These are phyloP conservation scores for Nymphalis c-album DNA, from an alignment of 2,888 invertebrate genomes.

Conservation along the genomic window DNA sequence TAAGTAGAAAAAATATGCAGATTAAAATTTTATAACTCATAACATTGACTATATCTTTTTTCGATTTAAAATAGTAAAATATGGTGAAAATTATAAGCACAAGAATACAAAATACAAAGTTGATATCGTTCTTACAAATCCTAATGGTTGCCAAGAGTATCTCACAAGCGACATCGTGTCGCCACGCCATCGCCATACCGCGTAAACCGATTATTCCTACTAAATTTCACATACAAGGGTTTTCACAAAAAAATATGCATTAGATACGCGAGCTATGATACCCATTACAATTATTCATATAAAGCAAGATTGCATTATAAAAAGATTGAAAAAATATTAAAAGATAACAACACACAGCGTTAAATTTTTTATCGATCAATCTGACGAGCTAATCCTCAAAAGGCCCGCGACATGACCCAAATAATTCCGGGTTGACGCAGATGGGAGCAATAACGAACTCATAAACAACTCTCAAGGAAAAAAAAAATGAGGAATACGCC, in stretches of 20 bases:
- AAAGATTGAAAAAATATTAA: neutral
- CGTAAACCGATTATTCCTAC: slow-evolving; percentile 26
- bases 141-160: slow-evolving; percentile 22
- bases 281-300: neutral
- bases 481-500: slow-evolving; percentile 29
- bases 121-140: slow-evolving; percentile 3
- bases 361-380: slow-evolving; percentile 17
- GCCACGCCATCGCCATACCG: slow-evolving; percentile 23
- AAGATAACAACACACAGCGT: slow-evolving; percentile 6
- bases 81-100: neutral
- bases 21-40: too few species aligned
- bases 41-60: neutral
- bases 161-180: slow-evolving; percentile 23
- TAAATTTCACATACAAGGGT: slow-evolving; percentile 26
- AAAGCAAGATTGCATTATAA: neutral
- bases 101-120: slow-evolving; percentile 8
- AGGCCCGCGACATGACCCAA: slow-evolving; percentile 23
- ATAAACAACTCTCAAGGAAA: slow-evolving; percentile 23
- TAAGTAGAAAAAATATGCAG: too few species aligned
- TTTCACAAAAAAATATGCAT: slow-evolving; percentile 10
- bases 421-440: slow-evolving; percentile 32
- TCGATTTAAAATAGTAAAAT: neutral
- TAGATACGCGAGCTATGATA: neutral
- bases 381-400: slow-evolving; percentile 22
- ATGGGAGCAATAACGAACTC: slow-evolving; percentile 29